These are phyloP conservation scores for Philereme vetulata DNA, from an alignment of 2,888 invertebrate genomes.

Conservation along the genomic window DNA sequence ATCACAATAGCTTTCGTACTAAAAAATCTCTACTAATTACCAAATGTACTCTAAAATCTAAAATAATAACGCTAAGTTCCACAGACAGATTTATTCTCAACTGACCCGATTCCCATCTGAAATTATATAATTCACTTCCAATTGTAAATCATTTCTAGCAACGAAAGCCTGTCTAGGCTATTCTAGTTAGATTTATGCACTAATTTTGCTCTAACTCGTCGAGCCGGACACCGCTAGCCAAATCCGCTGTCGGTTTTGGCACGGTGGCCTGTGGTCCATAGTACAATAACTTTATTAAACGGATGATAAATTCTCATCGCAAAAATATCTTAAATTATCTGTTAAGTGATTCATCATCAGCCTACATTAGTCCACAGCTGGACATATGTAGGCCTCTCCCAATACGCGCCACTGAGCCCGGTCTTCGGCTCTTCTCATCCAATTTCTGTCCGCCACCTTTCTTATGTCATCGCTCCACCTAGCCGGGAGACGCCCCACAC, in stretches of 20 bases:
- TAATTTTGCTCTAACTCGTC: constrained; percentile 54
- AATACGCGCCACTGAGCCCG: no score
- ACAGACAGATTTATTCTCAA: constrained; percentile 22
- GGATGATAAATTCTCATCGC: not conserved
- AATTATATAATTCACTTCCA: constrained; percentile 24
- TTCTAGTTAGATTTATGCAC: constrained; percentile 60
- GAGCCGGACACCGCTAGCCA: constrained; percentile 56
- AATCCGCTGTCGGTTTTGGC: constrained; percentile 56
- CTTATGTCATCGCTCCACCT: no score
- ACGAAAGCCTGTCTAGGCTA: constrained; percentile 46
- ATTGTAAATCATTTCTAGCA: constrained; percentile 38
- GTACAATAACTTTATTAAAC: constrained; percentile 7
- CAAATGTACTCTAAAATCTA: no score
- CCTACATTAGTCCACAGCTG: no score
- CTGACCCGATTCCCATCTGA: constrained; percentile 20
- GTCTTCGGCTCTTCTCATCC: no score
- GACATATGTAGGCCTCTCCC: no score
- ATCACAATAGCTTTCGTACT: no score
- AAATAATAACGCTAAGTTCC: not conserved
- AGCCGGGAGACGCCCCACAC: no score
- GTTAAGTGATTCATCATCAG: no score
- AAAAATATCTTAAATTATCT: not conserved
- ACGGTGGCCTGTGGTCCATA: constrained; percentile 50
- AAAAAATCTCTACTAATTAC: no score
- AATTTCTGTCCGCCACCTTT: no score